Evolutionary conservation across 2,888 invertebrate genomes (phyloP), one percentile per base, ranked within the genome.

Genomic region (Drosophila austrosaltans): DNA sequence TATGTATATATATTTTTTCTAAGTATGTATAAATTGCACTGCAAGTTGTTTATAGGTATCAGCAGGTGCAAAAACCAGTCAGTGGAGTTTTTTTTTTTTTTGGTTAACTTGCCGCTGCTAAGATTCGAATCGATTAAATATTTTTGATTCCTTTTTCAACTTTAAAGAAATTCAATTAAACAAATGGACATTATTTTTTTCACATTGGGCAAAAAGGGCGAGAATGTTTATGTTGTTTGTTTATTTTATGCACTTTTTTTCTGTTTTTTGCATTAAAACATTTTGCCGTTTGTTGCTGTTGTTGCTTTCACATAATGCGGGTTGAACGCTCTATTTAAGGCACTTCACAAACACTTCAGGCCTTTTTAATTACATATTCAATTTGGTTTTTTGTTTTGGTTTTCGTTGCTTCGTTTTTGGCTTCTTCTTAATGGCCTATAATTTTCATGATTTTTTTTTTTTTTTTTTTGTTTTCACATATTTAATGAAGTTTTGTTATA

Each of bases 241-340:
- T 36, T 36, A 36, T 36, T 36, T 36, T 36, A 22, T 58, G 22
- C 36, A 36, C 8, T 40, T n/a, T 54, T 16, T 65, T 60, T 32
- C 25, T 16, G 30, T 48, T 36, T 30, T 39, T 22, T 64, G 36
- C 28, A 20, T 22, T 48, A 25, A 48, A 48, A 48, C 48, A 48
- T 25, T 48, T 48, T 48, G 48, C 48, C 48, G 48, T 25, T 59
- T 77, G 53, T 54, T 77, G 75, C 59, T 75, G 65, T 75, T 75
- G 65, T 75, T 72, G 67, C 75, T 80, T 80, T 67, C 77, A 63
- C 66, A 72, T 30, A 74, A 64, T 54, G 61, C 59, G 68, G 73
- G 70, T 71, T 80, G 72, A 81, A 86, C 69, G 86, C 83, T 86
- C 78, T 75, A 86, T 59, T 82, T 82, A 71, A 82, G 83, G 20